phyloP scores from a whole-genome alignment of 1,140 invertebrate species.

The Zaprionus nigranus region DNA sequence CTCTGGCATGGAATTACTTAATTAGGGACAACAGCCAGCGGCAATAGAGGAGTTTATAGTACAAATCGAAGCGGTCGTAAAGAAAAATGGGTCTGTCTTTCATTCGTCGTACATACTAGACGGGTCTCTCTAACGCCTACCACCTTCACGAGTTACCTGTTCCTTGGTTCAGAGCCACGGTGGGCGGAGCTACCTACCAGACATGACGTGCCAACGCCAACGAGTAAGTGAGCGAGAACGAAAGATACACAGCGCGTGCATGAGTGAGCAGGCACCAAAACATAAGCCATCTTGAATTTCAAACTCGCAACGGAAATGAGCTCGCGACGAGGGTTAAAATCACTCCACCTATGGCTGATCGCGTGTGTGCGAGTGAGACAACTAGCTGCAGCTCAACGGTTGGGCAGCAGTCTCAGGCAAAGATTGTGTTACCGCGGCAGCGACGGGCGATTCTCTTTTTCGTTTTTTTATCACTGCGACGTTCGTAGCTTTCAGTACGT shows the following conservation, averaged over 20 bases:
- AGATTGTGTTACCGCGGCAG: conserved; percentile 15
- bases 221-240: conserved; percentile 16
- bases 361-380: conserved; percentile 48
- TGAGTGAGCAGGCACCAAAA: conserved; percentile 24
- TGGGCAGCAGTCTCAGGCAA: conserved; percentile 8
- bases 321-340: conserved; percentile 58
- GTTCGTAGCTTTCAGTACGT: conserved; percentile 66
- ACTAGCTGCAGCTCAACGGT: conserved; percentile 15
- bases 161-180: conserved; percentile 46
- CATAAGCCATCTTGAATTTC: conserved; percentile 76
- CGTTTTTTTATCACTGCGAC: conserved; percentile 68
- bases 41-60: conserved; percentile 73
- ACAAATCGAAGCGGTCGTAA: conserved; percentile 73
- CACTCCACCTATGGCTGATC: not conserved
- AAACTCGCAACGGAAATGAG: conserved; percentile 68
- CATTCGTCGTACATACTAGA: not conserved
- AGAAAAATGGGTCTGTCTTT: conserved; percentile 56
- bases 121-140: conserved; percentile 25
- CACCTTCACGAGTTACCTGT: conserved; percentile 11
- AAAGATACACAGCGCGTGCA: conserved; percentile 1
- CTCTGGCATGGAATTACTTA: conserved; percentile 69
- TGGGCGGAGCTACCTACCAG: conserved; percentile 61
- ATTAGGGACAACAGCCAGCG: conserved; percentile 66
- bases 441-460: conserved; percentile 31
- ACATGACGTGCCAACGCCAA: conserved; percentile 39